These are phyloP conservation scores for Rotaria macrura DNA, from an alignment of 2,888 invertebrate genomes.

Conservation along the genomic window DNA sequence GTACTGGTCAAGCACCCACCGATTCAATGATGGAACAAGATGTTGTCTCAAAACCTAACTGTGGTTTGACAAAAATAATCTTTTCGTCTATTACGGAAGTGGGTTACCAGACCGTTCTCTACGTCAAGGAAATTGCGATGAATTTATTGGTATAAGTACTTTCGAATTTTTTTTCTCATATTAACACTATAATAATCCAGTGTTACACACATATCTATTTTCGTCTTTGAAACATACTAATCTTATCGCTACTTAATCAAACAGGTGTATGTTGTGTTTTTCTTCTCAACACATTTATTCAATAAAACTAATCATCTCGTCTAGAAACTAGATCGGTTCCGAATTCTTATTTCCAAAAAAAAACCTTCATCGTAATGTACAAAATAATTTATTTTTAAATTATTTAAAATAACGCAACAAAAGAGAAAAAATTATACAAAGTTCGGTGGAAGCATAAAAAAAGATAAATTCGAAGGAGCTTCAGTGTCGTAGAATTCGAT, in stretches of 20 bases:
- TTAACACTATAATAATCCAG: no score
- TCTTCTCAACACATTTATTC: not conserved
- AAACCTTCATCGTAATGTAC: no score
- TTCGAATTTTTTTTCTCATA: not conserved
- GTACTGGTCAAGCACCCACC: not conserved
- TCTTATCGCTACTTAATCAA: not conserved
- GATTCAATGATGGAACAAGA: not conserved
- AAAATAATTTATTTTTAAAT: not conserved
- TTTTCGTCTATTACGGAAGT: not conserved
- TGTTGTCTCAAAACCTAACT: not conserved
- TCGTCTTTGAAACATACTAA: no score
- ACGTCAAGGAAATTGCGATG: not conserved
- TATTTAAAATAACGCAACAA: not conserved
- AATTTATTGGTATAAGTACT: not conserved
- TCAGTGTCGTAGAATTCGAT: not conserved
- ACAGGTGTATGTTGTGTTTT: not conserved
- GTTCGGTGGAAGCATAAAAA: not conserved
- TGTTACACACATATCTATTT: no score
- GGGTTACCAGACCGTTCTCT: not conserved
- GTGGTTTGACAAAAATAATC: not conserved
- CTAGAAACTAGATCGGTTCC: not conserved
- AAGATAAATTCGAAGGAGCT: not conserved
- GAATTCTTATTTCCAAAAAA: no score
- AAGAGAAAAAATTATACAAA: not conserved
- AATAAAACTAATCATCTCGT: not conserved